A percentile compares a stretch with the other conserved stretches of the same genome.
These are phyloP conservation scores for Minunthozetes semirufus DNA, from an alignment of 2,888 invertebrate genomes.

Conservation along the genomic window DNA sequence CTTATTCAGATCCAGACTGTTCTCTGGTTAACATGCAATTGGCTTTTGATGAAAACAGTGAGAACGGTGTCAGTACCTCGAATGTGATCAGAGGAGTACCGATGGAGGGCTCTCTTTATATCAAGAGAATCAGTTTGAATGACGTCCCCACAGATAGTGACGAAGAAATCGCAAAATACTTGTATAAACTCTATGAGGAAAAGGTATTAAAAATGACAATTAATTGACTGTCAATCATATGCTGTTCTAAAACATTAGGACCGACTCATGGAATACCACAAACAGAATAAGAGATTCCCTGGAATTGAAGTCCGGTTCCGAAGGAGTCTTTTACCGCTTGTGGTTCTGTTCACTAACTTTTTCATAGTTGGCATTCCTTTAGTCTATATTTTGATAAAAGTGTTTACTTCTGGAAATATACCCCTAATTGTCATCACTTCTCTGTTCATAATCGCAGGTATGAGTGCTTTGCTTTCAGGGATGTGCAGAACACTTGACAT, in stretches of 20 bases:
- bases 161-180: constrained; percentile 67
- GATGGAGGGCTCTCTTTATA: constrained; percentile 66
- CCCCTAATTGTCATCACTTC: no score
- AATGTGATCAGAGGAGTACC: constrained; percentile 66
- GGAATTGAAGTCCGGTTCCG: constrained; percentile 43
- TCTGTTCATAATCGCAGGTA: no score
- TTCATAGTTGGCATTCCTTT: constrained; percentile 46
- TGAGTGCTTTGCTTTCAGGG: no score
- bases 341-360: constrained; percentile 47
- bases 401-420: constrained; percentile 54
- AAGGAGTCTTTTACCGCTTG: constrained; percentile 45
- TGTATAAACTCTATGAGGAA: constrained; percentile 69
- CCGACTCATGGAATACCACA: constrained; percentile 47
- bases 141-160: constrained; percentile 65
- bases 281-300: constrained; percentile 44
- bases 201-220: constrained; percentile 58
- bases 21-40: constrained; percentile 41
- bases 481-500: no score
- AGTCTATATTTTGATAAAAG: constrained; percentile 44
- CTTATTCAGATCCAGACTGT: constrained; percentile 26
- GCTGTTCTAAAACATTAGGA: constrained; percentile 44
- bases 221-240: neutral
- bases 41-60: constrained; percentile 43
- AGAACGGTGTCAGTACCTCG: constrained; percentile 68
- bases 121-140: constrained; percentile 72